Evolutionary conservation across 1,140 invertebrate species (phyloP), one percentile per base, ranked within the genome.

Genomic region (Antheraea mylitta): DNA sequence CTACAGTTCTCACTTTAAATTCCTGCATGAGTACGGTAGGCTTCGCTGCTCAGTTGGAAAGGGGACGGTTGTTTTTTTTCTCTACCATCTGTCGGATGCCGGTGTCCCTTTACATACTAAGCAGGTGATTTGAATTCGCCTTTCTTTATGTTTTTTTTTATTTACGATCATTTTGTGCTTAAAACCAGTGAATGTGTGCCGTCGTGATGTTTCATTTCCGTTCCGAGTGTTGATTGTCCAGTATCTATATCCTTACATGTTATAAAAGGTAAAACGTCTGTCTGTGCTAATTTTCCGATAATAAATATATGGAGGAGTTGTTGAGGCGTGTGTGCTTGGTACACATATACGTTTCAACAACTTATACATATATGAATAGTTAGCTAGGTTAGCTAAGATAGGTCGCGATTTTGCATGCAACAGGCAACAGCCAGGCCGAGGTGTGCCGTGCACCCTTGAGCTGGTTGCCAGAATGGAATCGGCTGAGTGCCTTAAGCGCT

Each of bases 51-150:
- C 68, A 68, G 62, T 48, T 45, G 67, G 48, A 74, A 48, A 66
- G 78, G 78, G 78, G 78, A 74, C 79, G 76, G 80, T 67, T 63
- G 61, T 58, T 64, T 84, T 87, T 87, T 91, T 89, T 85, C 80
- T 86, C 67, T 64, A 68, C 72, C 87, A 91, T 88, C 85, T 91
- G 89, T 80, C 79, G 83, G 58, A 30, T 69, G 85, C 89, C 90
- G 89, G 87, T 91, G 89, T 82, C 82, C 75, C 68, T 83, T 80
- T 84, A 85, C 82, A 85, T 85, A 83, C 74, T 79, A 83, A 89
- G 83, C 89, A 91, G 89, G 89, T 91, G 89, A 84, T 89, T 85
- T 84, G 73, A 79, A 85, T 84, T 84, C 82, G 81, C 77, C 85
- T 79, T 81, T 59, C 74, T 79, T 77, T 73, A 37, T 53, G 16